Evolutionary conservation across 2,113 vertebrate species (phyloP).

Genomic region (Xyliphius kryptos): DNA sequence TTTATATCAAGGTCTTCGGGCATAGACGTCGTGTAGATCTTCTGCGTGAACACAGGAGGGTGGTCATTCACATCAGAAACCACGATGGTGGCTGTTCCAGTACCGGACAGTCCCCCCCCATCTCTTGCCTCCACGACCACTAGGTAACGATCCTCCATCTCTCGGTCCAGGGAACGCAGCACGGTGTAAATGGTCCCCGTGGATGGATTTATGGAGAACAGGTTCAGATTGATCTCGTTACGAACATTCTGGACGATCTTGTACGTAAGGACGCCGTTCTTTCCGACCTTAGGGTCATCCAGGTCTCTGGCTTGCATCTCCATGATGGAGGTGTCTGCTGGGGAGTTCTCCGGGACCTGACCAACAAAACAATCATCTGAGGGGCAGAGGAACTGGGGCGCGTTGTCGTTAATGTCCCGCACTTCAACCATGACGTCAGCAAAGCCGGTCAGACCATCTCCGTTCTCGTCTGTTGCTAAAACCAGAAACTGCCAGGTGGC

Average conservation of each 20-base stretch:
- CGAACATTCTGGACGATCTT: conserved; percentile 76
- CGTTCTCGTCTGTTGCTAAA: conserved; percentile 76
- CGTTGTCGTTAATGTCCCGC: conserved; percentile 75
- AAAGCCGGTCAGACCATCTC: conserved; percentile 78
- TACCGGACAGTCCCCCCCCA: conserved; percentile 77
- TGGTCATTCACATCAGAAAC: conserved; percentile 83
- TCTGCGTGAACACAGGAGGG: conserved; percentile 75
- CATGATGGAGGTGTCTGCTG: conserved; percentile 75
- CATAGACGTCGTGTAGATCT: conserved; percentile 66
- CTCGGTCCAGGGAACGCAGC: conserved; percentile 73
- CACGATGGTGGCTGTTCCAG: conserved; percentile 78
- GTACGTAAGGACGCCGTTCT: conserved; percentile 74
- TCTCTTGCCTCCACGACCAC: conserved; percentile 79
- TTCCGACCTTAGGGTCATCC: conserved; percentile 73
- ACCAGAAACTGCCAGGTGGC: conserved; percentile 75
- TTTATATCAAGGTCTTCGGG: conserved; percentile 71
- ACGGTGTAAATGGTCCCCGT: conserved; percentile 77
- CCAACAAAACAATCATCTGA: conserved; percentile 71
- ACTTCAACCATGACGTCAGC: conserved; percentile 81
- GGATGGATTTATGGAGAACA: conserved; percentile 75
- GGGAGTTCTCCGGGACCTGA: conserved; percentile 72
- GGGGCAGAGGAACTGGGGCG: conserved; percentile 73
- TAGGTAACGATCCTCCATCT: conserved; percentile 70
- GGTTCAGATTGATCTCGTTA: conserved; percentile 78
- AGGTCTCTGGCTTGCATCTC: conserved; percentile 80